These are phyloP conservation scores for Tetrax tetrax DNA, from an alignment of 2,113 vertebrate genomes.

Conservation along the genomic window DNA sequence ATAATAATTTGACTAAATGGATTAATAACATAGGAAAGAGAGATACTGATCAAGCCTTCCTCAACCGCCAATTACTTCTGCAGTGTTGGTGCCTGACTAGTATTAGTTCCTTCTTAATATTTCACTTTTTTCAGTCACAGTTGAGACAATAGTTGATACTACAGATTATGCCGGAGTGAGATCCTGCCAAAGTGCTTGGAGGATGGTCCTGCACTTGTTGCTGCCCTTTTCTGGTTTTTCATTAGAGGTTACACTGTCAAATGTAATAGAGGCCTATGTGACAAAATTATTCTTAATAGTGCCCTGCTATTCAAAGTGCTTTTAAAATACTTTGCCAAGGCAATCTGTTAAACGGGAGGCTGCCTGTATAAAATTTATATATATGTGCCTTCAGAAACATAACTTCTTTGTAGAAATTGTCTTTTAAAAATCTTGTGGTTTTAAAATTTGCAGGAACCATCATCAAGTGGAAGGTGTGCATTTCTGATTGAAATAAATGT, in stretches of 20 bases:
- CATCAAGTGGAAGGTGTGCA: neutral
- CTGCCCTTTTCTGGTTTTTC: neutral
- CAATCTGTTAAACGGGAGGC: neutral
- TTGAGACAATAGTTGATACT: neutral
- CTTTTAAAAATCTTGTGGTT: rapidly evolving
- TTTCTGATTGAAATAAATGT: neutral
- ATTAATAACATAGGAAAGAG: neutral
- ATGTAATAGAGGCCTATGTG: neutral
- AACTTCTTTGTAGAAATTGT: neutral
- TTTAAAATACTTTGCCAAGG: neutral
- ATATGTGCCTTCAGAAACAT: neutral
- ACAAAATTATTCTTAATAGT: conserved; percentile 14
- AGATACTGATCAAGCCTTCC: neutral
- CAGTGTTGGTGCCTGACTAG: neutral
- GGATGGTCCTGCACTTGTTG: neutral
- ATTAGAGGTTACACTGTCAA: neutral
- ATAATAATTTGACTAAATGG: neutral
- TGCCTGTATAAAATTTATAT: neutral
- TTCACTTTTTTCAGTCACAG: neutral
- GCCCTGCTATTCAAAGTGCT: neutral
- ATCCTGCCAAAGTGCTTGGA: neutral
- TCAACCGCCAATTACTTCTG: neutral
- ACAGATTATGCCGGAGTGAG: neutral
- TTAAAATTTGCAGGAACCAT: neutral
- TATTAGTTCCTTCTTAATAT: neutral